phyloP scores from a whole-genome alignment of 2,113 vertebrate genomes.

The Phylloscopus trochilus region DNA sequence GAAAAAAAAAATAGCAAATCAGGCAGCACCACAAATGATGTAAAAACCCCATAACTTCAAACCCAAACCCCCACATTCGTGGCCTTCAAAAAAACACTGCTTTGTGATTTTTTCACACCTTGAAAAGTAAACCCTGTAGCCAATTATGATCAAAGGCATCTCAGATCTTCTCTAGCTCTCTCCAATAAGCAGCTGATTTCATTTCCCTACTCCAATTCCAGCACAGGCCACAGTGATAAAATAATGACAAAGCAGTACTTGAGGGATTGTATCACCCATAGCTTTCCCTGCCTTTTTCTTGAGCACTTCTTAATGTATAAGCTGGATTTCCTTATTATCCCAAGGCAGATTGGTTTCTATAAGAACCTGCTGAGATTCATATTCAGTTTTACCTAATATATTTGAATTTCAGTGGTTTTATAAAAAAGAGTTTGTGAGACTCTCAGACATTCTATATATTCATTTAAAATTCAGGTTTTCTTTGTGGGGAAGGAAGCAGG shows the following conservation, averaged over 20 bases:
- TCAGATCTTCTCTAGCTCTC: background rate
- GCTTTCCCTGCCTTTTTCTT: background rate
- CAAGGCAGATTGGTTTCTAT: background rate
- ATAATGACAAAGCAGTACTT: background rate
- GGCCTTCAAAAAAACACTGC: background rate
- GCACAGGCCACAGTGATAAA: background rate
- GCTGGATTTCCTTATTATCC: background rate
- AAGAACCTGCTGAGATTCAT: background rate
- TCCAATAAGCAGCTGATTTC: background rate
- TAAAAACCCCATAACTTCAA: background rate
- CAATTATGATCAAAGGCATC: background rate
- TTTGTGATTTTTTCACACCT: background rate
- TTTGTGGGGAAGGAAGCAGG: background rate
- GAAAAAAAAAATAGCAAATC: background rate
- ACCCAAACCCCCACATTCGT: fast-evolving
- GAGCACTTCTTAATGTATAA: background rate
- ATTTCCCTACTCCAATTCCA: background rate
- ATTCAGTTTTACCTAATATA: background rate
- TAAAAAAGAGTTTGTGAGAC: background rate
- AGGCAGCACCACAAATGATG: background rate
- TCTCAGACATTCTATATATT: background rate
- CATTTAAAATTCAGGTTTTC: background rate
- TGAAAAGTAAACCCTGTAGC: background rate
- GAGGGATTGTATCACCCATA: background rate
- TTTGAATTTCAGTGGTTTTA: background rate